Evolutionary conservation across 2,888 invertebrate species (phyloP).

Genomic region (Ethmia dodecea): DNA sequence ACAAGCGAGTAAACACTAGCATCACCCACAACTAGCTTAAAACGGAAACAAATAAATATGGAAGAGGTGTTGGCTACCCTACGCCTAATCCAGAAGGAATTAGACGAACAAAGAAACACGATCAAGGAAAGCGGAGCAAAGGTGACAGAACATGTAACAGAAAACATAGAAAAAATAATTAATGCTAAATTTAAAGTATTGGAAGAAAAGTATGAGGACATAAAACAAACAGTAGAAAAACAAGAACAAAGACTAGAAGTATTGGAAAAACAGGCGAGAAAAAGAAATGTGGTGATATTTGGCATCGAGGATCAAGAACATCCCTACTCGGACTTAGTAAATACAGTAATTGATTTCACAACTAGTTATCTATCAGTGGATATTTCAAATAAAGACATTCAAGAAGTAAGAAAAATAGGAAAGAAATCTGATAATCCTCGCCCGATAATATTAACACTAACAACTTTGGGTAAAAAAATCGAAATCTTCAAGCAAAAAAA

Average conservation of each 20-base stretch:
- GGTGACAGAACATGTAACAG: conserved; percentile 17
- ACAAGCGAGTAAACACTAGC: too few relatives aligned
- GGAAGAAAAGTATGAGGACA: conserved; percentile 15
- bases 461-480: conserved; percentile 17
- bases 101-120: conserved; percentile 14
- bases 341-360: conserved; percentile 10
- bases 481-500: conserved; percentile 13
- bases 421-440: conserved; percentile 12
- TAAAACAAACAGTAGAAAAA: conserved; percentile 13
- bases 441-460: conserved; percentile 13
- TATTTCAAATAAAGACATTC: conserved; percentile 9
- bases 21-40: too few relatives aligned
- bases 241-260: conserved; percentile 18
- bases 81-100: conserved; percentile 13
- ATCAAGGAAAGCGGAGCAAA: conserved; percentile 13
- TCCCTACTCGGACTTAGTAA: conserved; percentile 16
- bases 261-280: conserved; percentile 17
- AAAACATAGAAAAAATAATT: conserved; percentile 18
- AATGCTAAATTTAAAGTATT: conserved; percentile 13
- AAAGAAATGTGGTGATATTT: conserved; percentile 18
- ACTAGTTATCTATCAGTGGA: conserved; percentile 11
- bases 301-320: conserved; percentile 16
- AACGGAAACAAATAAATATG: conserved; percentile 6
- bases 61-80: conserved; percentile 14
- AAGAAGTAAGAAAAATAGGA: too few relatives aligned